phyloP scores from a whole-genome alignment of 1,140 invertebrate species.

The Bombus consobrinus region DNA sequence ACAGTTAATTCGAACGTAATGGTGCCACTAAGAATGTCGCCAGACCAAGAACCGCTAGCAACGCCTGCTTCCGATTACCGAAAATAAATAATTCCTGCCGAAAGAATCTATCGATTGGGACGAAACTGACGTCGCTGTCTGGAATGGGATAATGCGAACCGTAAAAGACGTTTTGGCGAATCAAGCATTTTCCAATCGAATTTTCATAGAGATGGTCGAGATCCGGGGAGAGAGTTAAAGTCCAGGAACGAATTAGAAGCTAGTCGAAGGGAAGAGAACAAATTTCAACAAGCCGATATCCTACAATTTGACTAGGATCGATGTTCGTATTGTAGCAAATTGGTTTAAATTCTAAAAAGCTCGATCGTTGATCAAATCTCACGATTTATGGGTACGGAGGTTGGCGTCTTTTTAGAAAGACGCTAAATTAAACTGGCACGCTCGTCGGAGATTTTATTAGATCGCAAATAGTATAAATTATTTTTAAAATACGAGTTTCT shows the following conservation, averaged over 20 bases:
- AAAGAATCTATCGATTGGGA: not conserved
- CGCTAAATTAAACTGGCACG: not conserved
- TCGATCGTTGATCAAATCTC: not conserved
- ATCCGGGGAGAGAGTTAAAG: not conserved
- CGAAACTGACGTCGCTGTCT: not conserved
- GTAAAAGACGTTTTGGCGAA: not conserved
- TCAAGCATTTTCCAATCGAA: not conserved
- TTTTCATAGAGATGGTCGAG: not conserved
- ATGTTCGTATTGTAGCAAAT: not conserved
- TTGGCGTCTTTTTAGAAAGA: not conserved
- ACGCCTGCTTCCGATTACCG: not conserved
- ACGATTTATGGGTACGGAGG: rapidly evolving
- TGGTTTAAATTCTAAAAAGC: not conserved
- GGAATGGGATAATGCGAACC: not conserved
- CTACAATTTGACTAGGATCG: not conserved
- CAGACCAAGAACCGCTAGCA: too few species aligned
- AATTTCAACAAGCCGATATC: not conserved
- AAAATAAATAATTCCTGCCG: not conserved
- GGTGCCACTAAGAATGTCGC: too few species aligned
- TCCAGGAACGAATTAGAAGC: not conserved
- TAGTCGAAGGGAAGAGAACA: not conserved
- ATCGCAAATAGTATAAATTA: not conserved
- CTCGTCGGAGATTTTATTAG: not conserved
- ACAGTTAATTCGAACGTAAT: too few species aligned
- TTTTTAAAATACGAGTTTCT: not conserved